These are phyloP conservation scores for Muscicapa striata DNA, from an alignment of 2,797 vertebrate species.

Conservation along the genomic window DNA sequence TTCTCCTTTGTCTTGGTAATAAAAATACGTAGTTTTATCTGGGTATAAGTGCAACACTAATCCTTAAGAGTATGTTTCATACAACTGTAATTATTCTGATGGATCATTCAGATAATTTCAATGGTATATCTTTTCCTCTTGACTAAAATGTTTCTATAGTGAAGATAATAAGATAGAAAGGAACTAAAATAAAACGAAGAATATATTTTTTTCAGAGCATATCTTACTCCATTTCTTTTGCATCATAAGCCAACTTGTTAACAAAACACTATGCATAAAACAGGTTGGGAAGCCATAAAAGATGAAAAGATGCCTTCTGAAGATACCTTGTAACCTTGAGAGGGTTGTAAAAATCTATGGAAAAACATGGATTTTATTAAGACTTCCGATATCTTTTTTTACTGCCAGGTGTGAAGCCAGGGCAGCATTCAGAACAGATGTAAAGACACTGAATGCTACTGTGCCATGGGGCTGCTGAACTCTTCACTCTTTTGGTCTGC, in stretches of 20 bases:
- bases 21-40: neutral
- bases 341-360: neutral
- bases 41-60: neutral
- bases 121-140: neutral
- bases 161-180: neutral
- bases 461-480: neutral
- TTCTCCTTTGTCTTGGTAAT: neutral
- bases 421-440: neutral
- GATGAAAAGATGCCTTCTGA: neutral
- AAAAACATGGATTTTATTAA: neutral
- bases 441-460: neutral
- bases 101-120: constrained; percentile 11
- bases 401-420: neutral
- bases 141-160: neutral
- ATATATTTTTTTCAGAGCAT: neutral
- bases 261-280: neutral
- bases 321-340: neutral
- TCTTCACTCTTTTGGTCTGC: neutral
- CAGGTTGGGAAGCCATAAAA: neutral
- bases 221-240: neutral
- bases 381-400: neutral
- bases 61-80: neutral
- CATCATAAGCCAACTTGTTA: neutral
- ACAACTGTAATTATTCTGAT: neutral
- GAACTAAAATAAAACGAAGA: neutral